Evolutionary conservation across 2,797 vertebrate species (phyloP), one percentile per base, ranked within the genome.

Genomic region (Manis javanica): DNA sequence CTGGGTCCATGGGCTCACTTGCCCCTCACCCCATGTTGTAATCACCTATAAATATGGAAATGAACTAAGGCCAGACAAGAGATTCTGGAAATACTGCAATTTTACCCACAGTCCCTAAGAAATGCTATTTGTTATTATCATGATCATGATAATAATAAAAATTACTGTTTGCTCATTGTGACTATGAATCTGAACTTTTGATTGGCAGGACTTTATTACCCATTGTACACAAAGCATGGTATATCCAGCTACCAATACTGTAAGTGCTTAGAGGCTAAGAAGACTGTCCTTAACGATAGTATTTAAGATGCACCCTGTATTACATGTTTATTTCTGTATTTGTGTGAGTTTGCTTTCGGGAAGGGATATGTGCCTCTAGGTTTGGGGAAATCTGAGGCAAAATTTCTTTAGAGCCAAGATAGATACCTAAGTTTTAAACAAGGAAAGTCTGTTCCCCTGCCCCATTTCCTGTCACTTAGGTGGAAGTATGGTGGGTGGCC

Each of bases 401-500:
- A 82, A 75, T 63, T 72, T 6, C 7, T 89, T 88, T 34, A 42
- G 42, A 69, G 19, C 12, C 53, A 96, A 31, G 10, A 66, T 9
- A 34, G 57, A 95, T 79, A 84, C 90, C 57, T 95, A 68, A 74
- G 87, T 82, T 83, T 90, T 39, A 63, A 91, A 53, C 39, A 10
- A 59, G 55, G 4, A 19, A 71, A 81, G 61, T 71, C 34, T 81
- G 18, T 66, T 72, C 21, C 1, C 21, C 42, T 68, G 2, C 0
- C 31, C 3, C 12, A 12, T 55, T 13, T 21, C 31, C 49, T 9
- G 29, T 63, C 13, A 37, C 19, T 53, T 16, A 59, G n/a, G 24
- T 53, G 53, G 19, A 53, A 75, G 11, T 11, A 6, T 29, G 66
- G 24, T 24, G 29, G n/a, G 39, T 64, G 26, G 46, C 15, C 39